Evolutionary conservation across 2,888 invertebrate species (phyloP).

Genomic region (Acronicta aceris): DNA sequence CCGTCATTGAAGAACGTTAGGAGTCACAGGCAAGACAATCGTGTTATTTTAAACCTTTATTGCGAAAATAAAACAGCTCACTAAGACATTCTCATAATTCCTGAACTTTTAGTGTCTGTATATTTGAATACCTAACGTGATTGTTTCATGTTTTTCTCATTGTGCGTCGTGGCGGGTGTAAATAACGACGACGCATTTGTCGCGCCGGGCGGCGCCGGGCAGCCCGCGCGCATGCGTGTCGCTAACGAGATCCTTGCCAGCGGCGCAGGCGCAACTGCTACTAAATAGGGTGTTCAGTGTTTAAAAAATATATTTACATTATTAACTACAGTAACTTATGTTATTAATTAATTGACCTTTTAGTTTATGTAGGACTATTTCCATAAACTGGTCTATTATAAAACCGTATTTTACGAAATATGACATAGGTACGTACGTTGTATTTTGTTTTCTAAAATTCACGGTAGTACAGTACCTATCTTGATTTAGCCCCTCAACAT

Average conservation of each 20-base stretch:
- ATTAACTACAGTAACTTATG: not conserved
- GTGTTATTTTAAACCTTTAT: conserved; percentile 35
- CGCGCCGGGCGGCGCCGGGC: conserved; percentile 60
- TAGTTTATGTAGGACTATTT: not conserved
- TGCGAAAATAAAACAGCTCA: conserved; percentile 23
- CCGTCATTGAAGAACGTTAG: not conserved
- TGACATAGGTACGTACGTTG: too few relatives aligned
- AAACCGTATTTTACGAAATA: too few relatives aligned
- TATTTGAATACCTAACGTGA: conserved; percentile 47
- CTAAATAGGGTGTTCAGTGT: conserved; percentile 47
- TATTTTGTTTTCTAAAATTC: too few relatives aligned
- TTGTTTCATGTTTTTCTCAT: conserved; percentile 49
- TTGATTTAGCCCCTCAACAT: too few relatives aligned
- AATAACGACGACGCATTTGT: conserved; percentile 66
- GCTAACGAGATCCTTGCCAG: conserved; percentile 53
- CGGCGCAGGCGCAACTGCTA: conserved; percentile 28
- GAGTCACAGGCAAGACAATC: not conserved
- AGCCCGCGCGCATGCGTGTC: conserved; percentile 49
- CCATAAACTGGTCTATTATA: too few relatives aligned
- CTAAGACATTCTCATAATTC: conserved; percentile 28
- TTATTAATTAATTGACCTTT: not conserved
- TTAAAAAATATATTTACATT: conserved; percentile 34
- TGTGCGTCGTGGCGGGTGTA: conserved; percentile 59
- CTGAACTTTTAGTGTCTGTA: conserved; percentile 39
- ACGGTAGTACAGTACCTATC: too few relatives aligned